phyloP scores from a whole-genome alignment of 2,113 vertebrate genomes.

The Riparia riparia region DNA sequence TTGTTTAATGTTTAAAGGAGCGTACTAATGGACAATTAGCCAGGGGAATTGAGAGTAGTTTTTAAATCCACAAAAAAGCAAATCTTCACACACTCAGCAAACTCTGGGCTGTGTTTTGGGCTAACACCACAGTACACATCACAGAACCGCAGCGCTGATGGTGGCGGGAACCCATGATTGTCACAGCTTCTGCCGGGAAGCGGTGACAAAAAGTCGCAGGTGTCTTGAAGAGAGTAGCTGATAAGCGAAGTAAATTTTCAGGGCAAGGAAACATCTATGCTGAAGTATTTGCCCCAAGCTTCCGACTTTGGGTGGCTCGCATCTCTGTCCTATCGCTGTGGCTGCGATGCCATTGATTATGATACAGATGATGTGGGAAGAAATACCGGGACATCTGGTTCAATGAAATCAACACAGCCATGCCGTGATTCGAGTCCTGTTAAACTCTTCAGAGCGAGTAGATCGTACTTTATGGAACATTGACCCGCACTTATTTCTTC shows the following conservation, averaged over 20 bases:
- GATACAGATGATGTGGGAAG: not conserved
- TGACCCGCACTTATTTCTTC: not conserved
- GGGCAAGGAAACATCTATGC: not conserved
- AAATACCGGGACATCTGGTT: not conserved
- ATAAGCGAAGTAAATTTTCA: not conserved
- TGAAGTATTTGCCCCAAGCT: not conserved
- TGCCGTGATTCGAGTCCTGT: not conserved
- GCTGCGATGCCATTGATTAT: not conserved
- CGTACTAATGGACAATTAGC: constrained; percentile 50
- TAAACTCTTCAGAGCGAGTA: not conserved
- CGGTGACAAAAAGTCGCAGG: not conserved
- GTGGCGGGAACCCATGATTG: not conserved
- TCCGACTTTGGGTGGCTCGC: rapidly evolving
- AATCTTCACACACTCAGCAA: not conserved
- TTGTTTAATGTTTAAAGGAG: constrained; percentile 60
- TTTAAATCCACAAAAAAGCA: constrained; percentile 32
- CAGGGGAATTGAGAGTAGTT: not conserved
- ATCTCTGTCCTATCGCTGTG: not conserved
- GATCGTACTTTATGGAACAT: not conserved
- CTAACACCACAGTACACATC: not conserved
- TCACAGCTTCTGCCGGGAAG: not conserved
- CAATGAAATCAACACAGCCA: not conserved
- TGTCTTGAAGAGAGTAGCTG: not conserved
- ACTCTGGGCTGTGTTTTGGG: not conserved
- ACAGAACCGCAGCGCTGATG: not conserved